These are phyloP conservation scores for Microctonus brassicae DNA, from an alignment of 2,888 invertebrate genomes.

Conservation along the genomic window DNA sequence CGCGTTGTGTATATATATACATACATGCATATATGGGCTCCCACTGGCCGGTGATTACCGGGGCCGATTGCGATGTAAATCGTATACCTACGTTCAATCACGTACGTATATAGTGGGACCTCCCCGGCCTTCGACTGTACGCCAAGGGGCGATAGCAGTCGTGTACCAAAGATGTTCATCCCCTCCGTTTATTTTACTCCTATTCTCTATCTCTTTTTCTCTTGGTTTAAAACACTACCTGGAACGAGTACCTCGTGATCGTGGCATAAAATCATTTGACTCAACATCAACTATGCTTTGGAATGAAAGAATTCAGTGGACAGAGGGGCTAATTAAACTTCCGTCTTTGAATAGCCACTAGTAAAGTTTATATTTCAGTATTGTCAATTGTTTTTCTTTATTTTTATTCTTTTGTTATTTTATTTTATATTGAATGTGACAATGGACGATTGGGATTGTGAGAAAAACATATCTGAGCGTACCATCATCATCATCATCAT, in stretches of 20 bases:
- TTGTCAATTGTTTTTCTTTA: background rate
- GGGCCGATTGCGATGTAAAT: constrained; percentile 66
- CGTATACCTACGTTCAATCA: constrained; percentile 62
- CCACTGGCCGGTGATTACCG: constrained; percentile 60
- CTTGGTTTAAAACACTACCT: constrained; percentile 10
- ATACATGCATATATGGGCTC: constrained; percentile 45
- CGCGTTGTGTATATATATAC: background rate
- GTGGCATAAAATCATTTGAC: constrained; percentile 39
- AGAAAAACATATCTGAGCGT: background rate
- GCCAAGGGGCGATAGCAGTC: constrained; percentile 41
- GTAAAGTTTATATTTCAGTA: constrained; percentile 8
- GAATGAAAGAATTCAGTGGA: constrained; percentile 20
- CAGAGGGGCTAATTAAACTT: constrained; percentile 37
- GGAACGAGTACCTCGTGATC: constrained; percentile 36
- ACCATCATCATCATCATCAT: background rate
- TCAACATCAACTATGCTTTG: constrained; percentile 22
- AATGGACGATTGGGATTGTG: background rate
- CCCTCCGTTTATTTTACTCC: constrained; percentile 3
- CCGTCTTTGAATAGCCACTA: constrained; percentile 27
- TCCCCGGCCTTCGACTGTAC: constrained; percentile 54
- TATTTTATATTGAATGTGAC: background rate
- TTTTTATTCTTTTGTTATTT: background rate
- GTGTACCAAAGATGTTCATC: constrained; percentile 34
- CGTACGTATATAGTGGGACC: constrained; percentile 53
- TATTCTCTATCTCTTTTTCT: constrained; percentile 7